Evolutionary conservation across 2,888 invertebrate species (phyloP).

Genomic region (Strigamia transsilvanica): DNA sequence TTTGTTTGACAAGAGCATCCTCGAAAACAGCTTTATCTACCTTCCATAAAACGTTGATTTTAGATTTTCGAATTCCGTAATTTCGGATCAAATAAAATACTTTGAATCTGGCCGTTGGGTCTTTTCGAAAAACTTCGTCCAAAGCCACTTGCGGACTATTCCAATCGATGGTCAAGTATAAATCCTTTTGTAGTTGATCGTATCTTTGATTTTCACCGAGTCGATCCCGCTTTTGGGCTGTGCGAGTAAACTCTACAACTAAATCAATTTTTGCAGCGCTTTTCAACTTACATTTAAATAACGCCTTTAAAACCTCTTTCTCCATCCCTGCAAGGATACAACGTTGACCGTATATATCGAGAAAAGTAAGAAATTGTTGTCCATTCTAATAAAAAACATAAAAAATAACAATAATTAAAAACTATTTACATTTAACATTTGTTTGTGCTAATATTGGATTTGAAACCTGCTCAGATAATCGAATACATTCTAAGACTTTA

Average conservation of each 20-base stretch:
- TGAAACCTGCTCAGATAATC: slow-evolving; percentile 60
- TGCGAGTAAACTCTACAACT: no score
- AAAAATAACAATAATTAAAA: slow-evolving; percentile 21
- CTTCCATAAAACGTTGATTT: not conserved
- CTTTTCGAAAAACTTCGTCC: slow-evolving; percentile 62
- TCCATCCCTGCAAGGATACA: slow-evolving; percentile 62
- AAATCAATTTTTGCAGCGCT: not conserved
- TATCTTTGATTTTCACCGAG: slow-evolving; percentile 1
- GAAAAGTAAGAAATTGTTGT: slow-evolving; percentile 61
- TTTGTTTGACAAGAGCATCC: slow-evolving; percentile 61
- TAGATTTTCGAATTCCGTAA: not conserved
- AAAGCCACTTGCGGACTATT: slow-evolving; percentile 63
- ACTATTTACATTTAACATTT: not conserved
- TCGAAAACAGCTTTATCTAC: slow-evolving; percentile 60
- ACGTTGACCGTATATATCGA: slow-evolving; percentile 62
- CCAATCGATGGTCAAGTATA: slow-evolving; percentile 64
- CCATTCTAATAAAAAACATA: slow-evolving; percentile 56
- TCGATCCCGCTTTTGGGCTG: slow-evolving; percentile 40
- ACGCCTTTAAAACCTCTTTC: slow-evolving; percentile 62
- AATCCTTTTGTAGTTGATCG: slow-evolving; percentile 60
- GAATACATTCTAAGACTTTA: slow-evolving; percentile 63
- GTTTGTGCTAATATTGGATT: not conserved
- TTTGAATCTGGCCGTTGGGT: slow-evolving; percentile 60
- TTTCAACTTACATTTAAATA: slow-evolving; percentile 62
- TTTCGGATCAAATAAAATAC: slow-evolving; percentile 56